Evolutionary conservation across 2,888 invertebrate genomes (phyloP), one percentile per base, ranked within the genome.

Genomic region (Eilema griseolum): DNA sequence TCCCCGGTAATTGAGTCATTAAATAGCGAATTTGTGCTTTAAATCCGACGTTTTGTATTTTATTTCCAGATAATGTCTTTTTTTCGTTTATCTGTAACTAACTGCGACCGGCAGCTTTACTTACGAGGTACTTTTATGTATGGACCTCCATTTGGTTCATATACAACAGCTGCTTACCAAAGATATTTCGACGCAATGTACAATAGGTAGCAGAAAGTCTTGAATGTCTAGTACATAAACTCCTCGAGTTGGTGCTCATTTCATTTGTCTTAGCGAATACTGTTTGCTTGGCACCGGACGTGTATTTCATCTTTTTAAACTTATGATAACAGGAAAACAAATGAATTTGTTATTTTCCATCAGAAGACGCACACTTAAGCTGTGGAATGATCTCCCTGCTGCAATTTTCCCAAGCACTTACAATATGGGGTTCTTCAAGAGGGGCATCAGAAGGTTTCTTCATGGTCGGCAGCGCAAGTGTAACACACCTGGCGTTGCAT

Each of bases 1-100:
- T 57, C 16, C n/a, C 33, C 28, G 8, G 56, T 65, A 65, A 65
- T 65, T 56, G 56, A 28, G 31, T 16, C 65, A 56, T 65, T 56
- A 24, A 24, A 65, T 33, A 23, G n/a, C 14, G 65, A 23, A 57
- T 31, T 56, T 65, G 31, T 65, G n/a, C 59, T 26, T 59, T 26
- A 41, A 46, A 52, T 28, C 24, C n/a, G 2, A 28, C 28, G 28
- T 28, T 64, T 52, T n/a, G 20, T 63, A 20, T 64, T n/a, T 46
- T 64, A n/a, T 64, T 52, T 52, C 7, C 26, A 46, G 26, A 46
- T 46, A n/a, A 63, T 20, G 41, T 20, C 3, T 57, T 14, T 59
- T 24, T 26, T 14, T 24, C 12, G 23, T 24, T 57, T 12, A 57
- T 57, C 23, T 16, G 12, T 5, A 23, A 24, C 57, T 59, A 59